Conservation (phyloP, 2,113 vertebrate genomes). For the Anoplopoma fimbria region DNA sequence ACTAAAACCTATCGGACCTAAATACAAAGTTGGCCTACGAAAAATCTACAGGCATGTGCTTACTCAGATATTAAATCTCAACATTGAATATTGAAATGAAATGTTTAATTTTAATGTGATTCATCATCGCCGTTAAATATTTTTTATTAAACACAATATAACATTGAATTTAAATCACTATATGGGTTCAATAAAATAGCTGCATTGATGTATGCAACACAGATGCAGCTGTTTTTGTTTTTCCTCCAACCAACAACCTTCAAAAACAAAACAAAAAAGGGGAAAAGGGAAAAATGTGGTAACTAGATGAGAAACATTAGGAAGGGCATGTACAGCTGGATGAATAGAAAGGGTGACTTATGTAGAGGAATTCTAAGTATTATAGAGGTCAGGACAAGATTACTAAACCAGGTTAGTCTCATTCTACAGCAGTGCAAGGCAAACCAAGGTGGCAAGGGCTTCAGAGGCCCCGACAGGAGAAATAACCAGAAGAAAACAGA, state of each 20-base stretch:
- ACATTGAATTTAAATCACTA: neutral
- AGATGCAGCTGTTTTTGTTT: neutral
- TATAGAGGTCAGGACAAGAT: neutral
- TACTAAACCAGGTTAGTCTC: constrained; percentile 3
- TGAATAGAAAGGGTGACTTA: constrained; percentile 33
- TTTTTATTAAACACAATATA: constrained; percentile 14
- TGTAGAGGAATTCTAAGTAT: constrained; percentile 5
- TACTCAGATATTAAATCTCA: neutral
- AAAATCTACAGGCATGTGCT: neutral
- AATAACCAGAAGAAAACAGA: constrained; percentile 42
- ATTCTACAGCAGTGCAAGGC: constrained; percentile 1
- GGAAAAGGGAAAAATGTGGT: neutral
- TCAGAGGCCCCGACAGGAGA: constrained; percentile 21
- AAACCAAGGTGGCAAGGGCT: neutral
- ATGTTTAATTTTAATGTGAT: neutral
- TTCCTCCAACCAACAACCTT: neutral
- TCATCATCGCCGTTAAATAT: neutral
- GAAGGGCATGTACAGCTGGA: constrained; percentile 35
- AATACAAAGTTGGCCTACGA: neutral
- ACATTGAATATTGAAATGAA: neutral
- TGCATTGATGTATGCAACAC: constrained; percentile 5
- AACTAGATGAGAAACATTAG: constrained; percentile 29
- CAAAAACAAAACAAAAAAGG: neutral
- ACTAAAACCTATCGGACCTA: neutral
- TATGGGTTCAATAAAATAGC: neutral